phyloP scores from a whole-genome alignment of 2,113 vertebrate genomes.

The Salvelinus alpinus region DNA sequence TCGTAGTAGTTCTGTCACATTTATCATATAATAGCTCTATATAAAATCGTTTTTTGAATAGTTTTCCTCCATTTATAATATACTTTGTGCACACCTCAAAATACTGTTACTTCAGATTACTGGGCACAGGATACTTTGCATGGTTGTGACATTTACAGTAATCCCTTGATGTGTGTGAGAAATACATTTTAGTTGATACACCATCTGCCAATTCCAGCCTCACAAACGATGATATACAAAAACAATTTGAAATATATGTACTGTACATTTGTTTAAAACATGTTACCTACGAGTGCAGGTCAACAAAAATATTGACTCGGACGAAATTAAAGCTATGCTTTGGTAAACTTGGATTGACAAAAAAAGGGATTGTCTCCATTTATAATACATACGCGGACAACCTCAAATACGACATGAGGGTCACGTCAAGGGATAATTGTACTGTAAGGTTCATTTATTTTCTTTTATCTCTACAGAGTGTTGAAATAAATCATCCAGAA shows the following conservation, averaged over 20 bases:
- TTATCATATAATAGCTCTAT: conserved; percentile 11
- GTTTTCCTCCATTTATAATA: background rate
- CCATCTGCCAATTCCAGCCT: conserved; percentile 33
- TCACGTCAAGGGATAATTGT: conserved; percentile 36
- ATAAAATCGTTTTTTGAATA: conserved; percentile 1
- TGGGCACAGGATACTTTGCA: too few species aligned
- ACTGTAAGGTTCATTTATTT: conserved; percentile 29
- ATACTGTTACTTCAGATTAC: too few species aligned
- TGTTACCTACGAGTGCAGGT: conserved; percentile 53
- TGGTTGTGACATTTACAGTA: conserved; percentile 14
- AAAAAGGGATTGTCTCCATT: conserved; percentile 50
- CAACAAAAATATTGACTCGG: conserved; percentile 39
- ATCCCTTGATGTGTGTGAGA: conserved; percentile 18
- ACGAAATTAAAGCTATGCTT: conserved; percentile 58
- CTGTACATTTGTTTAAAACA: conserved; percentile 40
- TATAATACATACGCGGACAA: conserved; percentile 34
- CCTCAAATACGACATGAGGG: conserved; percentile 34
- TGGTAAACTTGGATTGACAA: conserved; percentile 56
- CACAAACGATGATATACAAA: conserved; percentile 32
- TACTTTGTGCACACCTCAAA: background rate
- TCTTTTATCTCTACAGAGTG: conserved; percentile 39
- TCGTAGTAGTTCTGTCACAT: background rate
- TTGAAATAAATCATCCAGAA: conserved; percentile 49
- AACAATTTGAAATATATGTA: conserved; percentile 44
- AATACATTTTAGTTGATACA: conserved; percentile 35